phyloP scores from a whole-genome alignment of 2,797 vertebrate genomes.

The Ptychadena robeensis region DNA sequence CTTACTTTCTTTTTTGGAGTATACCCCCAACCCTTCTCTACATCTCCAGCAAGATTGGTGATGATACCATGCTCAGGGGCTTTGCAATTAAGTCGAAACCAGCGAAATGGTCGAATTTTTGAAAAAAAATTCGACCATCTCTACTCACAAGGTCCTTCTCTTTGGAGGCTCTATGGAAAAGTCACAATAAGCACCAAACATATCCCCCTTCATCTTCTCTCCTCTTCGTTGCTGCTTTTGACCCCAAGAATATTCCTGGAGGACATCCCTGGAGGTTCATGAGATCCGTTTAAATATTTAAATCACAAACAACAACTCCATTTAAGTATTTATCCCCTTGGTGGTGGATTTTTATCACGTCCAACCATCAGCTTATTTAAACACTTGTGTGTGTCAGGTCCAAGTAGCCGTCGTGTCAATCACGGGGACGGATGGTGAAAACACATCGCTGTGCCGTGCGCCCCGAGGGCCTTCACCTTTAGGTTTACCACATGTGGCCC shows the following conservation, averaged over 20 bases:
- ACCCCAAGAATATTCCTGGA: not conserved
- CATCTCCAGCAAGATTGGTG: too few species aligned
- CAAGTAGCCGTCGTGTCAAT: constrained; percentile 28
- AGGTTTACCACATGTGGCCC: constrained; percentile 24
- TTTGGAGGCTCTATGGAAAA: too few species aligned
- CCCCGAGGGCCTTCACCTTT: constrained; percentile 38
- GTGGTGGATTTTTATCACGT: not conserved
- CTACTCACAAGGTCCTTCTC: too few species aligned
- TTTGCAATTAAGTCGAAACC: too few species aligned
- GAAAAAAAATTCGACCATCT: too few species aligned
- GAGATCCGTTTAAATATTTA: not conserved
- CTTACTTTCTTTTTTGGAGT: too few species aligned
- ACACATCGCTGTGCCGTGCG: not conserved
- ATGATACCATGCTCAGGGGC: too few species aligned
- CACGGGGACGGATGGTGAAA: constrained; percentile 20
- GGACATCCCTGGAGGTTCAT: not conserved
- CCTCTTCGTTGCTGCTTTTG: not conserved
- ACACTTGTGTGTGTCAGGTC: constrained; percentile 27
- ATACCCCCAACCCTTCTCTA: too few species aligned
- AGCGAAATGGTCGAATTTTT: too few species aligned
- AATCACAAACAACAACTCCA: not conserved
- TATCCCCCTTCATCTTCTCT: too few species aligned
- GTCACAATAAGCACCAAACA: too few species aligned
- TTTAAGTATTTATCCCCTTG: not conserved
- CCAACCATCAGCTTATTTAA: constrained; percentile 29